phyloP scores from a whole-genome alignment of 2,113 vertebrate genomes.

The Platanista minor region DNA sequence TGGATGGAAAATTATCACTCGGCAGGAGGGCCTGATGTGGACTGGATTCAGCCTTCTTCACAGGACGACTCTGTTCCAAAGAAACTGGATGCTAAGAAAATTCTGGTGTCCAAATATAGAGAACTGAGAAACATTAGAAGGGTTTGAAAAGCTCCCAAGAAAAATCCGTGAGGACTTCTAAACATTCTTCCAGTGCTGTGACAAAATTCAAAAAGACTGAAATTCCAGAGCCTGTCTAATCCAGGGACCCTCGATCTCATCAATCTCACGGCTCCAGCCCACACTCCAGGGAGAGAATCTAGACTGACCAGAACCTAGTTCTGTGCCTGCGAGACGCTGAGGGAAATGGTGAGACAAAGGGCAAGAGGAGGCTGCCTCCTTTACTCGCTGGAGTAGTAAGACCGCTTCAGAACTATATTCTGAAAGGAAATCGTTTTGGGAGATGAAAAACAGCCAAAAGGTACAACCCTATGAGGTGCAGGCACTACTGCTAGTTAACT shows the following conservation, averaged over 20 bases:
- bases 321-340: not conserved
- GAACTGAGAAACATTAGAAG: not conserved
- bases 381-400: not conserved
- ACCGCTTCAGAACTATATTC: not conserved
- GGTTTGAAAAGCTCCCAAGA: conserved; percentile 6
- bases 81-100: not conserved
- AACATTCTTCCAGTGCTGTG: not conserved
- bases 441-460: not conserved
- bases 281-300: not conserved
- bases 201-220: not conserved
- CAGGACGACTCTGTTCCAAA: conserved; percentile 10
- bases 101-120: conserved; percentile 31
- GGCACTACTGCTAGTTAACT: not conserved
- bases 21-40: not conserved
- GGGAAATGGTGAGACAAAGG: not conserved
- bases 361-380: not conserved
- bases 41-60: not conserved
- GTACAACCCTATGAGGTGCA: not conserved
- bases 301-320: no score
- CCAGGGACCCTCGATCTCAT: not conserved
- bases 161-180: not conserved
- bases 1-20: not conserved
- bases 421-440: not conserved
- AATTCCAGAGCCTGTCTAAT: not conserved
- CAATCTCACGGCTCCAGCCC: not conserved